These are phyloP conservation scores for Thereuonema tuberculata DNA, from an alignment of 1,140 invertebrate species.

Conservation along the genomic window DNA sequence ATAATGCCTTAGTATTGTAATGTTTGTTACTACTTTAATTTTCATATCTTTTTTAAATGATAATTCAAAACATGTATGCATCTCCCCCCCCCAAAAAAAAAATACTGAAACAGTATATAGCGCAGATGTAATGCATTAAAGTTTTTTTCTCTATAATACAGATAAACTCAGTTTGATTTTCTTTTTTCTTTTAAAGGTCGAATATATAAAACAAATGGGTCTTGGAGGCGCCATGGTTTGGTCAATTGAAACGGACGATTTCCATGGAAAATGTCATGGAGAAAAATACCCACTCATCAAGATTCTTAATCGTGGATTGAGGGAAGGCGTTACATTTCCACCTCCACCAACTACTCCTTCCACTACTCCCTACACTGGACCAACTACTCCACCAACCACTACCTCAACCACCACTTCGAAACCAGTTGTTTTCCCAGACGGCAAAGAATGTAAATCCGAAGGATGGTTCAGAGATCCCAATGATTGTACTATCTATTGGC, in stretches of 20 bases:
- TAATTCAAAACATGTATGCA: too few relatives aligned
- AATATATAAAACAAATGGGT: conserved; percentile 55
- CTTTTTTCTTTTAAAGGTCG: conserved; percentile 32
- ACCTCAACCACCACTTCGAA: not conserved
- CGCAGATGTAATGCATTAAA: too few relatives aligned
- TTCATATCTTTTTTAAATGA: too few relatives aligned
- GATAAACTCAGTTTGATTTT: too few relatives aligned
- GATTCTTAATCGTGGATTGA: not conserved
- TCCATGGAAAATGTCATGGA: conserved; percentile 1
- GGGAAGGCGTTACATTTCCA: not conserved
- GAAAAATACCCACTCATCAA: not conserved
- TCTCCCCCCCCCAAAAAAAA: too few relatives aligned
- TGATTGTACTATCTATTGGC: conserved; percentile 23
- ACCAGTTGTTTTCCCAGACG: conserved; percentile 3
- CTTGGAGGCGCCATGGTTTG: conserved; percentile 80
- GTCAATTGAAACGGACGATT: conserved; percentile 43
- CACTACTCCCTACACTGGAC: conserved; percentile 1
- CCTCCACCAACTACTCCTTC: conserved; percentile 7
- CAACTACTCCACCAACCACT: not conserved
- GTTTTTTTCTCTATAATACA: too few relatives aligned
- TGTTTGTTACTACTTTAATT: too few relatives aligned
- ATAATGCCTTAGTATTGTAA: too few relatives aligned
- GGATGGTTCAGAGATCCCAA: conserved; percentile 22
- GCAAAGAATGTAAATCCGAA: conserved; percentile 18
- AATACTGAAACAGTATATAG: too few relatives aligned